Conservation (phyloP, 1,140 invertebrate species). For the Drosophila kikkawai region DNA sequence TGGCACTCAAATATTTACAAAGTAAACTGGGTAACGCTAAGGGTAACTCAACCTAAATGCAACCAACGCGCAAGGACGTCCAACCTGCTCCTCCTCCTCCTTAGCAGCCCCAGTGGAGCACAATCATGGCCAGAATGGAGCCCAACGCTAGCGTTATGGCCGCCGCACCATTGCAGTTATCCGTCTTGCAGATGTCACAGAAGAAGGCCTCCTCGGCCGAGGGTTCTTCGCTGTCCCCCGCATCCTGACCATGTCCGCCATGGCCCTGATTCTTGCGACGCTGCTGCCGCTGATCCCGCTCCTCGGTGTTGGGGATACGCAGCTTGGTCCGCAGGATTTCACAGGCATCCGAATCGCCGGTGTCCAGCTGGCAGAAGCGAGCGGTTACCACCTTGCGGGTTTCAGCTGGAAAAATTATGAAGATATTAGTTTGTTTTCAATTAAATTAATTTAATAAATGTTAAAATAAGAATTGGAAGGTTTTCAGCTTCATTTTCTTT, state of each 20-base stretch:
- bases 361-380: constrained; percentile 81
- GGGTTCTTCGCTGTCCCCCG: constrained; percentile 15
- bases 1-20: constrained; percentile 77
- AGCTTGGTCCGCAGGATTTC: constrained; percentile 67
- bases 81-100: background rate
- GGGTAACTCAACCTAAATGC: constrained; percentile 78
- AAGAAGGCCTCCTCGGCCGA: constrained; percentile 62
- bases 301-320: constrained; percentile 34
- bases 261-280: constrained; percentile 49
- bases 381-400: constrained; percentile 71
- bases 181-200: constrained; percentile 71
- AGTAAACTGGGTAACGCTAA: constrained; percentile 69
- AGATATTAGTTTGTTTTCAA: too few species aligned
- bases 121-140: constrained; percentile 25
- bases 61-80: constrained; percentile 45
- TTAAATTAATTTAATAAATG: too few species aligned
- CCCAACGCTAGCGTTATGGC: constrained; percentile 51
- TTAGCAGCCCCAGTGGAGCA: constrained; percentile 48
- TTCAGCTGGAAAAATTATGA: constrained; percentile 35
- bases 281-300: constrained; percentile 52
- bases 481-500: too few species aligned
- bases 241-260: constrained; percentile 52
- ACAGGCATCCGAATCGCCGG: constrained; percentile 79
- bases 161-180: constrained; percentile 72
- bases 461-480: too few species aligned